A percentile compares a stretch with the other conserved stretches of the same genome.
These are phyloP conservation scores for Pemphigus obesinymphae DNA, from an alignment of 1,140 invertebrate genomes.

Conservation along the genomic window DNA sequence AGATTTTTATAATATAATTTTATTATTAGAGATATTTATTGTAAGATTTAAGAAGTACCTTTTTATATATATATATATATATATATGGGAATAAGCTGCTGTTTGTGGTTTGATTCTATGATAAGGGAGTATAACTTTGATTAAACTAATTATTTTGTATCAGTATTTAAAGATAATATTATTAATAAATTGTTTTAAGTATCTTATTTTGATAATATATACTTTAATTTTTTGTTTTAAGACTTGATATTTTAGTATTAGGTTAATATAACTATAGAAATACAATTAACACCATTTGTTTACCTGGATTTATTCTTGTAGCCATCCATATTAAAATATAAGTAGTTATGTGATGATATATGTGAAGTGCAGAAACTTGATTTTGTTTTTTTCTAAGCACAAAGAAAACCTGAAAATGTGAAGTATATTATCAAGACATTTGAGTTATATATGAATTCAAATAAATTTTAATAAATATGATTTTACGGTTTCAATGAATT, in stretches of 20 bases:
- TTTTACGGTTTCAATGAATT: conserved; percentile 47
- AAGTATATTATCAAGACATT: not conserved
- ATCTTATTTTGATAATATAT: no score
- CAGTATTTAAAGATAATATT: no score
- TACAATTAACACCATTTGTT: conserved; percentile 51
- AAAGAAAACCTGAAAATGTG: conserved; percentile 57
- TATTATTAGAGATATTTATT: no score
- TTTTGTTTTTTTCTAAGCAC: conserved; percentile 65
- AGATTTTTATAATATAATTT: no score
- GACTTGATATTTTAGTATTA: not conserved
- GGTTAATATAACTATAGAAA: not conserved
- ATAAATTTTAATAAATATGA: not conserved
- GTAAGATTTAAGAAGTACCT: no score
- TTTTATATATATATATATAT: no score
- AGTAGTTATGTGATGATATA: conserved; percentile 64
- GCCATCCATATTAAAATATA: conserved; percentile 67
- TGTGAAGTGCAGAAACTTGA: conserved; percentile 67
- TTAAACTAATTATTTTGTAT: no score
- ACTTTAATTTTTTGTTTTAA: no score
- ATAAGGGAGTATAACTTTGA: no score
- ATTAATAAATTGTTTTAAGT: no score
- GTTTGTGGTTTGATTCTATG: no score
- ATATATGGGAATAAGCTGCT: no score
- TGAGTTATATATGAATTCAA: not conserved
- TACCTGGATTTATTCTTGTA: conserved; percentile 62